Base-by-base conservation (phyloP, 1,140 invertebrate species). In the Melanaphis sacchari region DNA sequence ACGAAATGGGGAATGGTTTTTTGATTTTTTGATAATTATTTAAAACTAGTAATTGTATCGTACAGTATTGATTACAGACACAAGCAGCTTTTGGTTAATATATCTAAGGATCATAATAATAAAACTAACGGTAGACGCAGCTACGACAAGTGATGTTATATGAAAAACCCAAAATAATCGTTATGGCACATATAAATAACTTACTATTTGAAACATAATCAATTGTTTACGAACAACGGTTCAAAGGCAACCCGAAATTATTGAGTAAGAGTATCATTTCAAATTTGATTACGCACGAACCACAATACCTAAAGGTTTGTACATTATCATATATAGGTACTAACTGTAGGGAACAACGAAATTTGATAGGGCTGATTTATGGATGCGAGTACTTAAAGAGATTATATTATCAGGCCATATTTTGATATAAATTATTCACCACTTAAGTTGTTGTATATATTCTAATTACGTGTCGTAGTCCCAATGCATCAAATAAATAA, bases 371-470 rank as follows among this genome's bases (percentile, higher is more conserved):
- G 59, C 5, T 76, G 59, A 76, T 76, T 76, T 76, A 76, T 76
- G 59, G 15, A 76, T 76, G 59, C 15, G 15, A 76, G 36, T 76
- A n/a, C 59, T 76, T 76, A 76, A 76, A 76, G 59, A 76, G 59
- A 76, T 76, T 76, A 76, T 87, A 87, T 87, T 87, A 87, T 46
- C 84, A 41, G 26, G 26, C 31, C 41, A 31, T 41, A 43, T 87
- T 87, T 84, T 40, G 41, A 87, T 43, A 85, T 87, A 87, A 87
- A 87, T 87, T 41, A 87, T 87, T 6, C 26, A 41, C 26, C 84
- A 31, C 84, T 31, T n/a, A 87, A 87, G 41, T 87, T 31, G 84
- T 41, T 43, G 26, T 43, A 41, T 85, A 18, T n/a, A 87, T 15
- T 43, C 40, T 43, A 43, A 87, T 87, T 43, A 41, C 40, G 41